phyloP scores from a whole-genome alignment of 2,888 invertebrate species.

The Laspeyria flexula region DNA sequence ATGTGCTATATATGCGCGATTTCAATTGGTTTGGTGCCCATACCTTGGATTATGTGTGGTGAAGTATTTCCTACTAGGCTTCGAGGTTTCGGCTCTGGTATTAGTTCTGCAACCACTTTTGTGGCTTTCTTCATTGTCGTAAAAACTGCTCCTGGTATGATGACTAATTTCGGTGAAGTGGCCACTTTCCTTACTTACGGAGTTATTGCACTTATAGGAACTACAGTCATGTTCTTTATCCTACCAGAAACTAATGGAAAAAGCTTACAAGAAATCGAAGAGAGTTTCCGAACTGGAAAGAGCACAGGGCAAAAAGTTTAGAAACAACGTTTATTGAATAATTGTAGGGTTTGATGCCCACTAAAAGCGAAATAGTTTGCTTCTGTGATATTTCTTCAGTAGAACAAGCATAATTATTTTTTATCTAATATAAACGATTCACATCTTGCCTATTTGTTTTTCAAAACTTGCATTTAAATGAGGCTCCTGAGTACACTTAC shows the following conservation, averaged over 20 bases:
- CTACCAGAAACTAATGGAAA: slow-evolving; percentile 90
- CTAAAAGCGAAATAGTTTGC: slow-evolving; percentile 61
- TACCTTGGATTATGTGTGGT: slow-evolving; percentile 92
- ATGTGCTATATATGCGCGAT: slow-evolving; percentile 87
- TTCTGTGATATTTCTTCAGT: slow-evolving; percentile 82
- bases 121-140: slow-evolving; percentile 88
- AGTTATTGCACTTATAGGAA: slow-evolving; percentile 84
- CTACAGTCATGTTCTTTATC: slow-evolving; percentile 84
- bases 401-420: too few relatives aligned
- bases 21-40: slow-evolving; percentile 87
- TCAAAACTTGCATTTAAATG: too few relatives aligned
- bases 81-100: slow-evolving; percentile 88
- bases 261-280: slow-evolving; percentile 89
- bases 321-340: slow-evolving; percentile 38
- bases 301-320: slow-evolving; percentile 56
- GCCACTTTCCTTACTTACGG: slow-evolving; percentile 89
- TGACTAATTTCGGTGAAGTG: slow-evolving; percentile 83
- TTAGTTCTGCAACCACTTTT: slow-evolving; percentile 88
- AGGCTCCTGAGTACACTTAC: too few relatives aligned
- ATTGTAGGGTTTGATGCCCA: slow-evolving; percentile 46
- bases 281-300: slow-evolving; percentile 75
- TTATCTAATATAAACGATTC: too few relatives aligned
- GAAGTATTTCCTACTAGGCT: slow-evolving; percentile 89
- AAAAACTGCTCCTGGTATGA: slow-evolving; percentile 88
- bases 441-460: too few relatives aligned